Evolutionary conservation across 1,140 invertebrate species (phyloP).

Genomic region (Latrodectus geometricus): DNA sequence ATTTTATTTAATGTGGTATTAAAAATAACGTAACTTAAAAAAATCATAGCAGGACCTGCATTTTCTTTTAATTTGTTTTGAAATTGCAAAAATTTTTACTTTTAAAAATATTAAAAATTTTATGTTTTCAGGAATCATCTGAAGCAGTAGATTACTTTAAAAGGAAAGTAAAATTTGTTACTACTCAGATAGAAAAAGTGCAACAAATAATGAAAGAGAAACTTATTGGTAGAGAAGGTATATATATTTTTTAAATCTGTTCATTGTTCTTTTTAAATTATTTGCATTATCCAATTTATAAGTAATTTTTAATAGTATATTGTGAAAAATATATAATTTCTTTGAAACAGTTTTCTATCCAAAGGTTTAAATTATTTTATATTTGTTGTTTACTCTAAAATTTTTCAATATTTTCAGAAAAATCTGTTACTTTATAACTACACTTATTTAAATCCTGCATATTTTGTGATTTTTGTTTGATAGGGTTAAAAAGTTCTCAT

Average conservation of each 20-base stretch:
- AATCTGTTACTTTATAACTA: no score
- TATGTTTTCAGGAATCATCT: conserved; percentile 75
- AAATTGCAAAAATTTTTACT: no score
- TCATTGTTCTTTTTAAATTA: not conserved
- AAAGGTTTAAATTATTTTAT: not conserved
- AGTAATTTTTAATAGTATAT: not conserved
- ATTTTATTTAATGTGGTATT: no score
- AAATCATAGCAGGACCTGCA: no score
- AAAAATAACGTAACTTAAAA: no score
- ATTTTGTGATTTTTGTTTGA: not conserved
- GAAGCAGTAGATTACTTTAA: conserved; percentile 92
- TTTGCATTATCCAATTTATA: not conserved
- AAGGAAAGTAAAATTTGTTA: conserved; percentile 89
- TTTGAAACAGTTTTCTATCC: not conserved
- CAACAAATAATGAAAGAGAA: conserved; percentile 87
- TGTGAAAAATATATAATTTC: not conserved
- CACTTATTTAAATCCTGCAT: not conserved
- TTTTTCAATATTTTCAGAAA: no score
- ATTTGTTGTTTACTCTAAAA: no score
- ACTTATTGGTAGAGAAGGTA: conserved; percentile 84
- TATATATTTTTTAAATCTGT: conserved; percentile 20
- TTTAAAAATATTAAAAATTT: not conserved
- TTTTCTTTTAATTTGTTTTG: no score
- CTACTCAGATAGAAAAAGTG: conserved; percentile 94
- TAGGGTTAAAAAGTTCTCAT: not conserved